These are phyloP conservation scores for Brachyptera putata DNA, from an alignment of 2,888 invertebrate species.

Conservation along the genomic window DNA sequence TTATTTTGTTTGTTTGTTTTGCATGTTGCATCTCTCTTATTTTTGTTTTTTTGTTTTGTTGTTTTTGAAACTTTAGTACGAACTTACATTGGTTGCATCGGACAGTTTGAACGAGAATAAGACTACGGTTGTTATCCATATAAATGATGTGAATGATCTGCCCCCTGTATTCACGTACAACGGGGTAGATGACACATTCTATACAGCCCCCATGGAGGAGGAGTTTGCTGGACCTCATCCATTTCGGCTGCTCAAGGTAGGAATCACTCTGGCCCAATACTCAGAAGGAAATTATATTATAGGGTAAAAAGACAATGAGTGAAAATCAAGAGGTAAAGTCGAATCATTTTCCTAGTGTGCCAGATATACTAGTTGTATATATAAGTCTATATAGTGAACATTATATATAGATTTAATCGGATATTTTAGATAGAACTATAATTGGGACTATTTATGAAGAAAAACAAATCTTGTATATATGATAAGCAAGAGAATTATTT, in stretches of 20 bases:
- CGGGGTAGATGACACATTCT: slow-evolving; percentile 55
- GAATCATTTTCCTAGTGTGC: too few species aligned
- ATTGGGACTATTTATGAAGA: too few species aligned
- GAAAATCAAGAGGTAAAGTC: too few species aligned
- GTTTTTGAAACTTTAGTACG: slow-evolving; percentile 61
- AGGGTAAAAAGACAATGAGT: too few species aligned
- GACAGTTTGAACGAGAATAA: slow-evolving; percentile 87
- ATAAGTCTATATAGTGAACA: too few species aligned
- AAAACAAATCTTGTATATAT: too few species aligned
- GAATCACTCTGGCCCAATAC: too few species aligned
- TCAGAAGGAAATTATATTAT: too few species aligned
- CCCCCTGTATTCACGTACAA: slow-evolving; percentile 64
- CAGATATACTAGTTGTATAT: too few species aligned
- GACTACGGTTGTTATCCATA: slow-evolving; percentile 74
- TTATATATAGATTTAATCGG: too few species aligned
- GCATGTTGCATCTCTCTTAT: slow-evolving; percentile 29
- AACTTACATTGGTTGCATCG: slow-evolving; percentile 83
- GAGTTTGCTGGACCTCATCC: slow-evolving; percentile 70
- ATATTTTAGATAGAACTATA: too few species aligned
- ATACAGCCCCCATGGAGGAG: slow-evolving; percentile 69
- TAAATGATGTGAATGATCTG: slow-evolving; percentile 85
- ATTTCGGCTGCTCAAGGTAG: slow-evolving; percentile 65
- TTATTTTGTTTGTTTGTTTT: slow-evolving; percentile 2
- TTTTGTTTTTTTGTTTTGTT: slow-evolving; percentile 38
- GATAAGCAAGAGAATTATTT: too few species aligned